A percentile compares a stretch with the other conserved stretches of the same genome.
Evolutionary conservation across 2,113 vertebrate species (phyloP).

Genomic region (Burhinus oedicnemus): DNA sequence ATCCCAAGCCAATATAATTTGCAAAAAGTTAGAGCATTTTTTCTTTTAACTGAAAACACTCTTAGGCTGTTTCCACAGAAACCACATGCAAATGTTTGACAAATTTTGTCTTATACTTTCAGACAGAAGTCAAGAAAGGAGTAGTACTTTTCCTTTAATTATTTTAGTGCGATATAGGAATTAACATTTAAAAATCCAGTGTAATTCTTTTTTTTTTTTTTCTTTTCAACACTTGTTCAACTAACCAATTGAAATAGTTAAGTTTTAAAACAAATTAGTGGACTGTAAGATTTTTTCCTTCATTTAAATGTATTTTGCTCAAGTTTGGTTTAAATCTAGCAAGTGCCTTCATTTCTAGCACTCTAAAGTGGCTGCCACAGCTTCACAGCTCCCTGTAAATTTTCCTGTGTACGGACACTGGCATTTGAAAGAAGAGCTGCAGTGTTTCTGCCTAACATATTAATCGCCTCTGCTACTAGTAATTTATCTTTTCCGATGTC

Average conservation of each 20-base stretch:
- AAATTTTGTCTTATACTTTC: not conserved
- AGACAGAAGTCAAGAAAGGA: not conserved
- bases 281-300: not conserved
- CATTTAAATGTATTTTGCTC: not conserved
- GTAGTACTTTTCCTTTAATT: not conserved
- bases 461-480: not conserved
- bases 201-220: not conserved
- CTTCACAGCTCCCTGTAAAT: not conserved
- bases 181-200: not conserved
- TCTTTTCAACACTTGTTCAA: not conserved
- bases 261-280: not conserved
- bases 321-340: not conserved
- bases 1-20: not conserved
- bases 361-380: not conserved
- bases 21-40: not conserved
- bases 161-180: not conserved
- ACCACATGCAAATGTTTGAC: not conserved
- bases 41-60: slow-evolving; percentile 33
- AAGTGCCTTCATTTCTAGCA: not conserved
- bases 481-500: slow-evolving; percentile 22
- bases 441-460: slow-evolving; percentile 15
- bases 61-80: slow-evolving; percentile 8
- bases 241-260: not conserved
- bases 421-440: slow-evolving; percentile 31
- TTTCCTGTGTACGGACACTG: not conserved